A percentile compares a stretch with the other conserved stretches of the same genome.
phyloP scores from a whole-genome alignment of 2,113 vertebrate genomes.

The Pseudopipra pipra region DNA sequence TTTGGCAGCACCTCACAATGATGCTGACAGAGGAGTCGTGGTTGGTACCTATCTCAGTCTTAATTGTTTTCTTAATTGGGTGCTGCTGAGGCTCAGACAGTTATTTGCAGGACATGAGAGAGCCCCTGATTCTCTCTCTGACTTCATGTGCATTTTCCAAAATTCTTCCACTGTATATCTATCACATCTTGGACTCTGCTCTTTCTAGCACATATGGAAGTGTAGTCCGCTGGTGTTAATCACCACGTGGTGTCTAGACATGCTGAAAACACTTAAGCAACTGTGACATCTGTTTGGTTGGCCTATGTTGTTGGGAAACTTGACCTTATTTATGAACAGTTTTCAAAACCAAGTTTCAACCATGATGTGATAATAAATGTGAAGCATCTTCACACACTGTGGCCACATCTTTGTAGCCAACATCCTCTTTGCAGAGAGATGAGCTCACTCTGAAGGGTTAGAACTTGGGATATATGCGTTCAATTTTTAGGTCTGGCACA shows the following conservation, averaged over 20 bases:
- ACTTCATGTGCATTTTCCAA: background rate
- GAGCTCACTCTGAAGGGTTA: background rate
- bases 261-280: constrained; percentile 42
- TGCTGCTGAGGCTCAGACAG: background rate
- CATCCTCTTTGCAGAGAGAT: background rate
- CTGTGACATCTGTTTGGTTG: constrained; percentile 34
- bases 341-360: constrained; percentile 10
- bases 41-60: background rate
- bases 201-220: background rate
- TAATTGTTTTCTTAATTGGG: constrained; percentile 3
- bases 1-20: background rate
- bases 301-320: background rate
- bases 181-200: background rate
- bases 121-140: background rate
- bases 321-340: background rate
- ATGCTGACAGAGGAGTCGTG: background rate
- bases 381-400: background rate
- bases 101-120: background rate
- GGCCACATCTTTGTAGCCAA: background rate
- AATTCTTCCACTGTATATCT: background rate
- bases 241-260: constrained; percentile 53
- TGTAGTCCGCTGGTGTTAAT: background rate
- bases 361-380: background rate
- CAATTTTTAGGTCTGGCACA: constrained; percentile 6
- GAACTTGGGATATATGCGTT: background rate